Percentiles rank a stretch among this genome's conserved stretches.
These are phyloP conservation scores for Labia minor DNA, from an alignment of 2,888 invertebrate genomes.

Conservation along the genomic window DNA sequence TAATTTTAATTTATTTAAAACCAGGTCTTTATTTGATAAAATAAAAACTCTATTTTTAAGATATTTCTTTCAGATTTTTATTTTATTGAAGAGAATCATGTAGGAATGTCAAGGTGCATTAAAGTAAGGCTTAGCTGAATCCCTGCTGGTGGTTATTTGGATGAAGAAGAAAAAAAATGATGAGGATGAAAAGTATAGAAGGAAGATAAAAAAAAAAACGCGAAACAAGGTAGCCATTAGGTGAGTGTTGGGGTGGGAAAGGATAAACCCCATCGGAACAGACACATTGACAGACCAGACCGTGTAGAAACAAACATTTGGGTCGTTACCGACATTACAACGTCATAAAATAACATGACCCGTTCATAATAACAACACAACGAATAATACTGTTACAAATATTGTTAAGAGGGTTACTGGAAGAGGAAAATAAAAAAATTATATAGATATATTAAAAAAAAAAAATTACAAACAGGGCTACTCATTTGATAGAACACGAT, in stretches of 20 bases:
- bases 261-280: constrained; percentile 9
- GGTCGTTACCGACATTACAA: constrained; percentile 1
- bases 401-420: too few species aligned
- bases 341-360: constrained; percentile 13
- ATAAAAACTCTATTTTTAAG: too few species aligned
- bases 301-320: neutral
- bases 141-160: neutral
- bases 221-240: neutral
- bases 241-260: neutral
- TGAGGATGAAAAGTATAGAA: neutral
- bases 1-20: too few species aligned
- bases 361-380: neutral
- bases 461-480: neutral
- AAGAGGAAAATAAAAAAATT: too few species aligned
- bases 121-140: neutral
- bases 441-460: neutral
- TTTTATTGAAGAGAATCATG: too few species aligned
- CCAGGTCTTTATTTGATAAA: too few species aligned
- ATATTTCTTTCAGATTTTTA: too few species aligned
- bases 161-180: neutral
- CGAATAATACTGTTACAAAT: neutral
- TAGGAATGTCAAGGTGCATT: neutral
- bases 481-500: neutral
- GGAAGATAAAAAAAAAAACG: neutral
- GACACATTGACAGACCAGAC: neutral